Evolutionary conservation across 1,140 invertebrate species (phyloP).

Genomic region (Drosophila quadrilineata): DNA sequence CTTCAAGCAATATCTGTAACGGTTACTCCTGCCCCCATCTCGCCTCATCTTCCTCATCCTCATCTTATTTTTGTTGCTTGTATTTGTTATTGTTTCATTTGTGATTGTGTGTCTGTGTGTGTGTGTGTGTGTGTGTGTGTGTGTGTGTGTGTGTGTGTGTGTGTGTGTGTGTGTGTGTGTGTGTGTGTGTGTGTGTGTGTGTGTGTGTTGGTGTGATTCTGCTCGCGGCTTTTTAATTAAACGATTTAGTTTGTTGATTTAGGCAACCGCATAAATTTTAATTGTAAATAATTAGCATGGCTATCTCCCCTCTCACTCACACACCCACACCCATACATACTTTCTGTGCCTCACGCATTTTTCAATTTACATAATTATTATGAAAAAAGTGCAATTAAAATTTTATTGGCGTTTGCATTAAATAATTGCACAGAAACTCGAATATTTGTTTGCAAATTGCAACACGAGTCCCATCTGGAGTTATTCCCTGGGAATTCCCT

Average conservation of each 20-base stretch:
- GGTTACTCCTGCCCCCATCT: conserved; percentile 11
- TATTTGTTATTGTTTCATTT: conserved; percentile 39
- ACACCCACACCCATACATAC: no score
- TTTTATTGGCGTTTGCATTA: conserved; percentile 67
- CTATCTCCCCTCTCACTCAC: not conserved
- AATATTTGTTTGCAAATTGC: conserved; percentile 43
- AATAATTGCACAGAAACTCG: conserved; percentile 58
- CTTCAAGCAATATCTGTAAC: conserved; percentile 51
- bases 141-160: no score
- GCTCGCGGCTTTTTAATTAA: conserved; percentile 65
- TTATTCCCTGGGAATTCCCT: no score
- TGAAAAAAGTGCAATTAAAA: conserved; percentile 66
- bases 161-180: no score
- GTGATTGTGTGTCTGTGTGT: no score
- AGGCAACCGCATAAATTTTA: conserved; percentile 69
- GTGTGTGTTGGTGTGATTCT: no score
- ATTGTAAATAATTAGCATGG: conserved; percentile 67
- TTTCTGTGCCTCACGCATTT: conserved; percentile 1
- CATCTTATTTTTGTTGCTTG: conserved; percentile 5
- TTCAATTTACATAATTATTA: conserved; percentile 41
- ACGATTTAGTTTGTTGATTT: conserved; percentile 75
- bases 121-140: no score
- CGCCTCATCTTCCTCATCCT: not conserved
- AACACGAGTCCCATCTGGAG: conserved; percentile 12
- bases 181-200: no score